Base-by-base conservation (phyloP, 2,888 invertebrate species). In the Blastobasis adustella region DNA sequence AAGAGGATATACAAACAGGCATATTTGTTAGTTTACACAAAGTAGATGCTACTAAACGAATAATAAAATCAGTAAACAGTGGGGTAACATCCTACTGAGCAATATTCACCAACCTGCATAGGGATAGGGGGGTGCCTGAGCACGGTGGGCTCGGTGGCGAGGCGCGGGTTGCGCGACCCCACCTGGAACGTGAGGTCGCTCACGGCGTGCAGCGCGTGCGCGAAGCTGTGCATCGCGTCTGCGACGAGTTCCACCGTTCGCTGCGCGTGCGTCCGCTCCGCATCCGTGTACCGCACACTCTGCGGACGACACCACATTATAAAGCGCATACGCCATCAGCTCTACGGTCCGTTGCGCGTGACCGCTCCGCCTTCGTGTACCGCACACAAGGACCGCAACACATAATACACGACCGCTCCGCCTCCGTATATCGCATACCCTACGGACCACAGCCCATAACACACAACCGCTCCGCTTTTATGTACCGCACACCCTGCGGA, bases 131-230 rank as follows among this genome's bases (percentile, higher is more conserved):
- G 63, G 8, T 70, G 71, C 0, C 76, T 65, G 39, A 64, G 50
- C 5, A 61, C 37, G 2, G 62, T 49, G 1, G 66, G 47, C 7
- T 79, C 82, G 0, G 82, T 71, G 0, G 66, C 67, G 37, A 84
- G 74, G 0, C 76, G 72, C 40, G 77, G 69, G 47, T 62, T 62
- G 5, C 61, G 58, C 44, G 67, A 68, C 0, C 73, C 72, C 10
- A 80, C 65, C 45, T 68, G 62, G 49, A 78, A 67, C 75, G 93
- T 93, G 47, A 98, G 90, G 73, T 98, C 98, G 66, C 97, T 97
- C 47, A 96, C 87, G 1, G 95, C 93, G 72, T 98, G 98, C 77
- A 95, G 95, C 1, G 95, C 94, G 71, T 98, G 98, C 3, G 96
- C 92, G 63, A 98, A 88, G 60, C 92, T 94, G 74, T 98, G 98